Conservation (phyloP, 2,113 vertebrate genomes). For the Amphilophus citrinellus region DNA sequence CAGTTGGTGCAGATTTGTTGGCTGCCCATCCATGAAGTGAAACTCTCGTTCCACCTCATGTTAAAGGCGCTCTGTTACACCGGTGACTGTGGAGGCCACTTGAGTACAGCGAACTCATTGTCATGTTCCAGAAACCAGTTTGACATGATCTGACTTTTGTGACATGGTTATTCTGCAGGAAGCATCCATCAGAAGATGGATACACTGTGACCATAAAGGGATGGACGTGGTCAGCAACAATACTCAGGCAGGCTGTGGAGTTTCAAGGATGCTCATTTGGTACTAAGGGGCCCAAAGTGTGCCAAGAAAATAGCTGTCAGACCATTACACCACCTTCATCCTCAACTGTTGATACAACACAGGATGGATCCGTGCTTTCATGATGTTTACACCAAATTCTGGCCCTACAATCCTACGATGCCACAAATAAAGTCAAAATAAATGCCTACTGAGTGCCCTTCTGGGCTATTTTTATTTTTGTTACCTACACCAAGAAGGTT, state of each 20-base stretch:
- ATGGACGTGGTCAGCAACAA: neutral
- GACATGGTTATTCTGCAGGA: neutral
- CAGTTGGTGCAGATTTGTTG: no score
- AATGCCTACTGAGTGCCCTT: neutral
- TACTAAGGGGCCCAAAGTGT: neutral
- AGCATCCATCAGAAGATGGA: neutral
- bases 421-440: neutral
- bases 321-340: neutral
- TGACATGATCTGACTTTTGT: neutral
- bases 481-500: no score
- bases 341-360: neutral
- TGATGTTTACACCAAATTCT: neutral
- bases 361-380: neutral
- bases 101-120: neutral
- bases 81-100: neutral
- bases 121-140: neutral
- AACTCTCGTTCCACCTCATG: neutral
- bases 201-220: rapidly evolving
- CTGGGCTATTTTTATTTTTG: no score
- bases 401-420: neutral
- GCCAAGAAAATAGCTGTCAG: neutral
- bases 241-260: neutral
- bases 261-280: no score
- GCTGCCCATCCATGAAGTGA: neutral
- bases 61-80: neutral